Base-by-base conservation (phyloP, 1,140 invertebrate species). In the Odontomachus brunneus region DNA sequence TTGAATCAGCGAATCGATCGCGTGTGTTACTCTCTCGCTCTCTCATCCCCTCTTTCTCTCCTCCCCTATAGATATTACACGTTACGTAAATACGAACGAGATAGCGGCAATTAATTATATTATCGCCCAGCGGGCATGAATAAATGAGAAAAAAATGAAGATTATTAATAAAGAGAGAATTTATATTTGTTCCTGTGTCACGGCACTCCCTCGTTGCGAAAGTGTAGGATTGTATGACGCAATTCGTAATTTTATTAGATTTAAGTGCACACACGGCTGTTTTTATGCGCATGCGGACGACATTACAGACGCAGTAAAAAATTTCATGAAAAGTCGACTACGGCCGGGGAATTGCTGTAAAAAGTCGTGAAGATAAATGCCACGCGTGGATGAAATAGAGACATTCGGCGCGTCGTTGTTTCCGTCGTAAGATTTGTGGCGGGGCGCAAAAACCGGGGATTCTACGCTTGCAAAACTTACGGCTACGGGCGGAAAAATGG, bases 111-210 rank as follows among this genome's bases (percentile, higher is more conserved):
- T 67, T 63, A 75, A 65, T 75, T 67, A 53, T 17, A 15, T 17
- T 17, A 49, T 15, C 49, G 69, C 71, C 19, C 24, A 67, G 9
- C 3, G 44, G 17, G 55, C 22, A 26, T 17, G 17, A 44, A 75
- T 63, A 63, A 75, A 38, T 19, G 51, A 80, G 65, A 80, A 69
- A 80, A 69, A 69, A 69, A 80, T 80, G 33, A 14, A 69, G 51
- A 80, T 71, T 57, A 80, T 71, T 51, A 29, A 59, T 57, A 14
- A 57, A n/a, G 69, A 1, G 38, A 44, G 38, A 11, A 44, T 44
- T 7, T 44, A 44, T 11, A 5, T 11, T 44, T 44, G 38, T 44
- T 44, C 38, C 38, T 7, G 38, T 44, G 9, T 44, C 38, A 44
- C 38, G 1, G 9, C 38, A 44, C 9, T 44, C n/a, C n/a, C n/a